These are phyloP conservation scores for Elephas maximus DNA, from an alignment of 2,113 vertebrate species.

Conservation along the genomic window DNA sequence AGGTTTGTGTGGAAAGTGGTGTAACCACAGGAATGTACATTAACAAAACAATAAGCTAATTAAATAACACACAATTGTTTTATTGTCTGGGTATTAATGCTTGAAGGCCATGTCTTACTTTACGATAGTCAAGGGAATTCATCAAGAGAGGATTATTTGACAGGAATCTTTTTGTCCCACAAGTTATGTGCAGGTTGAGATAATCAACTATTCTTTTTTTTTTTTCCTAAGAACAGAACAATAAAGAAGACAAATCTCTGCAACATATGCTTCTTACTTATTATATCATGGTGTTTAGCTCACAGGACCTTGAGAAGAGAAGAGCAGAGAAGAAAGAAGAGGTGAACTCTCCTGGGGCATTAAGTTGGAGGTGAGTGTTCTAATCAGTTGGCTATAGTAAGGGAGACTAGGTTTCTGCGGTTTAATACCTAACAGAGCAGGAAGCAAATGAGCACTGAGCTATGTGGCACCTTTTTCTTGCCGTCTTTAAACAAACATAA, in stretches of 20 bases:
- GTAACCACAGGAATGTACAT: slow-evolving; percentile 86
- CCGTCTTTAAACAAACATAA: slow-evolving; percentile 66
- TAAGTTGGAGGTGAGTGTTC: background rate
- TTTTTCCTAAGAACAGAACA: slow-evolving; percentile 7
- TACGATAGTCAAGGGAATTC: slow-evolving; percentile 47
- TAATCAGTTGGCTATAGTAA: background rate
- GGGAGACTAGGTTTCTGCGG: slow-evolving; percentile 5
- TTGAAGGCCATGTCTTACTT: slow-evolving; percentile 75
- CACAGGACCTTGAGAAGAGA: background rate
- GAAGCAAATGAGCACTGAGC: slow-evolving; percentile 15
- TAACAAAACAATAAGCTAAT: slow-evolving; percentile 90
- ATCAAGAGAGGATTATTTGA: slow-evolving; percentile 65
- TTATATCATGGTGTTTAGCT: slow-evolving; percentile 46
- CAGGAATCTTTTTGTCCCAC: slow-evolving; percentile 58
- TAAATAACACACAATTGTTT: slow-evolving; percentile 86
- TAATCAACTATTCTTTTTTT: slow-evolving; percentile 26
- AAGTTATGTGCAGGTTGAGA: slow-evolving; percentile 57
- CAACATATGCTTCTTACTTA: background rate
- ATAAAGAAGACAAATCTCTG: slow-evolving; percentile 55
- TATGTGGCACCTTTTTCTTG: background rate
- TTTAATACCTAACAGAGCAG: slow-evolving; percentile 67
- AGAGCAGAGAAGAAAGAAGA: background rate
- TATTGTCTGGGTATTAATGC: slow-evolving; percentile 86
- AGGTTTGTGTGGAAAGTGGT: slow-evolving; percentile 83
- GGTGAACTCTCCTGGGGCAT: background rate